Evolutionary conservation across 2,888 invertebrate genomes (phyloP).

Genomic region (Pomacea canaliculata): DNA sequence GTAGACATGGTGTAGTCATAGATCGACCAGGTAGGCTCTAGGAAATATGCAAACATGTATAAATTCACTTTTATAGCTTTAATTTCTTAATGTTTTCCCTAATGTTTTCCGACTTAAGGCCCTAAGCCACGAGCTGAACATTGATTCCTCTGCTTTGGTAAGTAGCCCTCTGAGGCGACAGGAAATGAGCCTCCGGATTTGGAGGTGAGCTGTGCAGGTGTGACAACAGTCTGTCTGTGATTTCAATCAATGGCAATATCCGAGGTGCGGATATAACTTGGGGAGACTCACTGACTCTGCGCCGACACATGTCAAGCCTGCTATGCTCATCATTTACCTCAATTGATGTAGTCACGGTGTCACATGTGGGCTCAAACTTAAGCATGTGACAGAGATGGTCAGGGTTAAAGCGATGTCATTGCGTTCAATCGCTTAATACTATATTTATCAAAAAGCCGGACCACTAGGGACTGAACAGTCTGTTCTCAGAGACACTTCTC

Average conservation of each 20-base stretch:
- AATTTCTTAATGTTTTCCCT: too few species aligned
- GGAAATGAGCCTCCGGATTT: too few species aligned
- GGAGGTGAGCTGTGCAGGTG: not conserved
- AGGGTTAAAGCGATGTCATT: conserved; percentile 22
- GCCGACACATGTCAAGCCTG: not conserved
- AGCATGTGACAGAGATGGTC: conserved; percentile 8
- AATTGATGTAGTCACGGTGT: conserved; percentile 19
- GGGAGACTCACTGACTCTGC: not conserved
- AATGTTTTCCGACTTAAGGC: too few species aligned
- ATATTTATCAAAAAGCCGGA: not conserved
- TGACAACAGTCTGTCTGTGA: not conserved
- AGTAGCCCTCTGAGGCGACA: too few species aligned
- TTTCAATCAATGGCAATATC: conserved; percentile 19
- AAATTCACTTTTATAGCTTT: too few species aligned
- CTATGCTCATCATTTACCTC: conserved; percentile 18
- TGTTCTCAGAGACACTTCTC: too few species aligned
- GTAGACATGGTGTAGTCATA: too few species aligned
- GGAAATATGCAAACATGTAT: too few species aligned
- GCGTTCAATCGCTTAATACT: conserved; percentile 20
- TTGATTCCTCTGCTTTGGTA: too few species aligned
- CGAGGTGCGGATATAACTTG: conserved; percentile 3
- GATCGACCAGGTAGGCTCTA: too few species aligned
- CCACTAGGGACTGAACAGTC: too few species aligned
- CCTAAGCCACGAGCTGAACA: too few species aligned
- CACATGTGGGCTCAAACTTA: not conserved